Percentiles rank a stretch among this genome's conserved stretches.
Evolutionary conservation across 2,113 vertebrate genomes (phyloP).

Genomic region (Elaphurus davidianus): DNA sequence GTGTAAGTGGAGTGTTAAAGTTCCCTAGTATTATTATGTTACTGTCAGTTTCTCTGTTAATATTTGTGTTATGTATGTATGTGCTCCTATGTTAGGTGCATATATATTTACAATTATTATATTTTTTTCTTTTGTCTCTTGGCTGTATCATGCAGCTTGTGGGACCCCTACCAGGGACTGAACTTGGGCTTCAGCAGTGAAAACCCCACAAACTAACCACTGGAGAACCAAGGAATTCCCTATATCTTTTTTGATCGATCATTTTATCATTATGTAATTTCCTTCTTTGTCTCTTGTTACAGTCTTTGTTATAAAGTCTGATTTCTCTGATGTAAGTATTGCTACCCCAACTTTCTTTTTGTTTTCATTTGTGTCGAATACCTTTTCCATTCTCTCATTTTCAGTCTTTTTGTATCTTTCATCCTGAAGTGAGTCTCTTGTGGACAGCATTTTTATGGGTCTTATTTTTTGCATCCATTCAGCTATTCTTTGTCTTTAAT

Average conservation of each 20-base stretch:
- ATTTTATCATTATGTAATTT: neutral
- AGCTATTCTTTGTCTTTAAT: neutral
- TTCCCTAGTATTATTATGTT: too few relatives aligned
- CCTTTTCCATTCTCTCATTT: neutral
- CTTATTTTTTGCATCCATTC: neutral
- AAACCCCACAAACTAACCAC: neutral
- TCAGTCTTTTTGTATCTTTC: neutral
- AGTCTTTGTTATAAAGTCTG: neutral
- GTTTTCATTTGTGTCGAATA: neutral
- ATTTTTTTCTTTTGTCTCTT: neutral
- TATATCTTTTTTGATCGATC: neutral
- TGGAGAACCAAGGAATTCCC: neutral
- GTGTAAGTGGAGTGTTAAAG: too few relatives aligned
- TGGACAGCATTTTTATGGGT: too few relatives aligned
- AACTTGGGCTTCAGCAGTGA: neutral
- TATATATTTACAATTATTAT: neutral
- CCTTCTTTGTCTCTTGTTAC: neutral
- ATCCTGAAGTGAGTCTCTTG: too few relatives aligned
- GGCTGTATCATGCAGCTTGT: neutral
- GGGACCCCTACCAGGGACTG: neutral
- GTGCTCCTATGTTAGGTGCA: neutral
- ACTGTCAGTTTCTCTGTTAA: neutral
- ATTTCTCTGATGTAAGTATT: neutral
- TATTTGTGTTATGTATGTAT: neutral
- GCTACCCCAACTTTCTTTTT: neutral